Evolutionary conservation across 2,113 vertebrate genomes (phyloP), one percentile per base, ranked within the genome.

Genomic region (Herpailurus yagouaroundi): DNA sequence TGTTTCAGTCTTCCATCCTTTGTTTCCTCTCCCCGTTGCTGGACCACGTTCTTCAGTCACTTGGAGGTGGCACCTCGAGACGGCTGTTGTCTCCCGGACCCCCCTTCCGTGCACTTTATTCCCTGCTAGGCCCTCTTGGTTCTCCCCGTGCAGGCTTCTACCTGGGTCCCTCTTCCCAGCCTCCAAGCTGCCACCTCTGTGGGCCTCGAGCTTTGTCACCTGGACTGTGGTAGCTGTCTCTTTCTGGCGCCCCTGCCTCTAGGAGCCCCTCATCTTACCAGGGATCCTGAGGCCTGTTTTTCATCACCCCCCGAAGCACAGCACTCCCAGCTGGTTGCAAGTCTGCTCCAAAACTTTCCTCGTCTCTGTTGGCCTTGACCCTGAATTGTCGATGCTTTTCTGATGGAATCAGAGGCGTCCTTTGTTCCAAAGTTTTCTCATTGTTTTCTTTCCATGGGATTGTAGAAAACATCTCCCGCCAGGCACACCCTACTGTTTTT

Each of bases 401-500:
- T 95, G 77, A 97, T 79, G 94, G 96, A 95, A 94, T 96, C 97
- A 96, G 91, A 97, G 27, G 85, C 25, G 2, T 85, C 84, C 89
- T 97, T 98, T 98, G 97, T 98, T 97, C 94, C n/a, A 91, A 95
- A 97, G 84, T 97, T 97, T 96, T 97, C 93, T 95, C 93, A 96
- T 97, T 98, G 97, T 97, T 94, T 97, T 92, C 89, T 93, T 96
- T 97, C 93, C 95, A 89, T 85, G 95, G 94, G 68, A 97, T 93
- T 93, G 91, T 91, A 96, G 96, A 97, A 97, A 97, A 97, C 97
- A 96, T 97, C 97, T 97, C 96, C 95, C 15, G 13, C 93, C 91
- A 96, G 97, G 97, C 98, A 98, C 97, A 97, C 97, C 94, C 98
- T 96, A 95, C 98, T 97, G 98, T 98, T 97, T 97, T 97, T 95